phyloP scores from a whole-genome alignment of 2,113 vertebrate genomes.

The Chiloscyllium plagiosum region DNA sequence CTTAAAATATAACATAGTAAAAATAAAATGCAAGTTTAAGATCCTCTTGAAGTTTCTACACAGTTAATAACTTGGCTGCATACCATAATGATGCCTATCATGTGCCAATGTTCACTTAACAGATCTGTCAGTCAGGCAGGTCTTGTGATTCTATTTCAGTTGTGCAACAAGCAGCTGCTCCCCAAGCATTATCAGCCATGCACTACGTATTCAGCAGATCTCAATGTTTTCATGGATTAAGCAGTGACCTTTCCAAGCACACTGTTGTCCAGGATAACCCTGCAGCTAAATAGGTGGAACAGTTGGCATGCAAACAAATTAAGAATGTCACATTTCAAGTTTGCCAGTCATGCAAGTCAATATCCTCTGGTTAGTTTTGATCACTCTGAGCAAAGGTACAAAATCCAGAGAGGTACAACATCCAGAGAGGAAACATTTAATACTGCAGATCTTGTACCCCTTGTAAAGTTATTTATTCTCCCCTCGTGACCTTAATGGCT shows the following conservation, averaged over 20 bases:
- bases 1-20: not conserved
- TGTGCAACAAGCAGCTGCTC: not conserved
- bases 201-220: not conserved
- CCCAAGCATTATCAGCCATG: not conserved
- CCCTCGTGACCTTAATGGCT: not conserved
- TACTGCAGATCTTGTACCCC: not conserved
- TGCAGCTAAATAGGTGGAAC: not conserved
- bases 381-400: not conserved
- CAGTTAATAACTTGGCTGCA: not conserved
- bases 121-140: not conserved
- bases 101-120: constrained; percentile 15
- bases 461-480: not conserved
- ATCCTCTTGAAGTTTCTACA: not conserved
- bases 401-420: not conserved
- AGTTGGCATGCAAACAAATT: not conserved
- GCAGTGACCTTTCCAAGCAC: not conserved
- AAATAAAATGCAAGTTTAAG: not conserved
- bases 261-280: not conserved
- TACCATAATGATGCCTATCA: not conserved
- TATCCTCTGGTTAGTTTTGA: not conserved
- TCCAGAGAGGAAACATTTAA: not conserved
- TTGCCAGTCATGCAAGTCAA: too few relatives aligned
- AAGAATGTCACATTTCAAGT: not conserved
- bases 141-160: not conserved
- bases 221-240: not conserved